Evolutionary conservation across 2,888 invertebrate genomes (phyloP).

Genomic region (Sisyra terminalis): DNA sequence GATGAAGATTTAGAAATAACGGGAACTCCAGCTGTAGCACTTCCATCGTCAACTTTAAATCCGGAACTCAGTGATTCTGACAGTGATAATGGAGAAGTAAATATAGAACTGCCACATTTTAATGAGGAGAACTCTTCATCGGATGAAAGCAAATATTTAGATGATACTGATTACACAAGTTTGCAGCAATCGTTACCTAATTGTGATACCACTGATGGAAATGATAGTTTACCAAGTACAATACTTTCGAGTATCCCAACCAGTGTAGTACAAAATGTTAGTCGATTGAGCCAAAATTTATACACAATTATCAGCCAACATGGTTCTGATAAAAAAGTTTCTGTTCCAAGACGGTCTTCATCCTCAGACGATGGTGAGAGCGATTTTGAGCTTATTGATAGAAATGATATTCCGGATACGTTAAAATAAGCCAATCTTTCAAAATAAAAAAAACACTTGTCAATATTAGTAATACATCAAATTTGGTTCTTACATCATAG

Average conservation of each 20-base stretch:
- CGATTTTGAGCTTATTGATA: slow-evolving; percentile 24
- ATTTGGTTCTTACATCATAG: too few species aligned
- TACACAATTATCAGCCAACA: slow-evolving; percentile 14
- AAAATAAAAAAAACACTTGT: too few species aligned
- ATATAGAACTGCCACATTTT: slow-evolving; percentile 10
- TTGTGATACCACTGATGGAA: not conserved
- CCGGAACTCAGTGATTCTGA: slow-evolving; percentile 13
- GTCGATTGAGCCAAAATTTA: slow-evolving; percentile 12
- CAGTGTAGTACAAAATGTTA: slow-evolving; percentile 5
- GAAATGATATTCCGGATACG: slow-evolving; percentile 15
- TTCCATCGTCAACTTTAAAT: slow-evolving; percentile 13
- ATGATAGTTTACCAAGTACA: not conserved
- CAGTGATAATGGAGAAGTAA: slow-evolving; percentile 18
- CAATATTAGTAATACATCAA: too few species aligned
- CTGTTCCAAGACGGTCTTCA: slow-evolving; percentile 8
- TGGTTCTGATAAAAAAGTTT: slow-evolving; percentile 10
- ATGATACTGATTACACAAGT: slow-evolving; percentile 13
- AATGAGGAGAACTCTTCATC: slow-evolving; percentile 24
- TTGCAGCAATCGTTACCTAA: not conserved
- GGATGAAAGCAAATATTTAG: slow-evolving; percentile 20
- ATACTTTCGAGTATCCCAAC: slow-evolving; percentile 2
- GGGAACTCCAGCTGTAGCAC: slow-evolving; percentile 18
- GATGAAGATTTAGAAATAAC: slow-evolving; percentile 19
- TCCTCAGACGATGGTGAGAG: slow-evolving; percentile 19
- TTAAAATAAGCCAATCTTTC: not conserved